A percentile compares a stretch with the other conserved stretches of the same genome.
Conservation (phyloP, 1,140 invertebrate species). For the Caenorhabditis tropicalis region DNA sequence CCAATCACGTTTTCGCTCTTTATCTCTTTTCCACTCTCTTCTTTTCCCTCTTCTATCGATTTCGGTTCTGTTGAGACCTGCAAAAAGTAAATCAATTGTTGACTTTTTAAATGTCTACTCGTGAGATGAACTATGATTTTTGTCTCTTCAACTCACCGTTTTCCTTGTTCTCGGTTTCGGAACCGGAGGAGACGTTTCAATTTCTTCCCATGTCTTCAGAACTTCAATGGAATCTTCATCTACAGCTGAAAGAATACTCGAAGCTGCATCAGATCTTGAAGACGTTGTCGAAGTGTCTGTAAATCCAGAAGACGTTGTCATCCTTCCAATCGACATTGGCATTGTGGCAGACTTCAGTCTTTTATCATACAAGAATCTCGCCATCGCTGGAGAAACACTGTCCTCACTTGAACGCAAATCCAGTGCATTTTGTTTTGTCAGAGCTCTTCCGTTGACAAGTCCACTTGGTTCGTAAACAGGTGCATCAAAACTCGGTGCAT, state of each 20-base stretch:
- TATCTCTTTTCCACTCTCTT: not conserved
- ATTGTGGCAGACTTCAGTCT: conserved; percentile 1
- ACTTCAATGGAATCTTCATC: not conserved
- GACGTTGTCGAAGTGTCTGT: not conserved
- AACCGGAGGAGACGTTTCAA: not conserved
- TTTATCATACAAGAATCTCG: not conserved
- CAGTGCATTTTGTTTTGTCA: not conserved
- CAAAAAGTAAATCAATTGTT: conserved; percentile 13
- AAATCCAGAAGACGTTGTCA: not conserved
- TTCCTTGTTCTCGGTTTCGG: conserved; percentile 16
- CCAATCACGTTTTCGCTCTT: conserved; percentile 27
- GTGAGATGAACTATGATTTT: too few relatives aligned
- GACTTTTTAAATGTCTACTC: conserved; percentile 1
- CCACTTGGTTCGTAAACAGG: not conserved
- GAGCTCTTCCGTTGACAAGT: not conserved
- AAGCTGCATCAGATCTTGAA: not conserved
- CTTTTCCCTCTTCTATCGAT: not conserved
- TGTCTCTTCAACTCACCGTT: not conserved
- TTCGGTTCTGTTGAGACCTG: conserved; percentile 31
- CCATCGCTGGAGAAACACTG: not conserved
- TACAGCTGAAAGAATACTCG: not conserved
- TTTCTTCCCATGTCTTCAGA: not conserved
- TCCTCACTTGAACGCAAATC: conserved; percentile 11
- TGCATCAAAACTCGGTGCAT: conserved; percentile 25
- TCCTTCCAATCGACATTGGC: not conserved